Percentiles rank a stretch among this genome's conserved stretches.
Conservation (phyloP, 2,888 invertebrate genomes). For the Drosophila nigritarsus region DNA sequence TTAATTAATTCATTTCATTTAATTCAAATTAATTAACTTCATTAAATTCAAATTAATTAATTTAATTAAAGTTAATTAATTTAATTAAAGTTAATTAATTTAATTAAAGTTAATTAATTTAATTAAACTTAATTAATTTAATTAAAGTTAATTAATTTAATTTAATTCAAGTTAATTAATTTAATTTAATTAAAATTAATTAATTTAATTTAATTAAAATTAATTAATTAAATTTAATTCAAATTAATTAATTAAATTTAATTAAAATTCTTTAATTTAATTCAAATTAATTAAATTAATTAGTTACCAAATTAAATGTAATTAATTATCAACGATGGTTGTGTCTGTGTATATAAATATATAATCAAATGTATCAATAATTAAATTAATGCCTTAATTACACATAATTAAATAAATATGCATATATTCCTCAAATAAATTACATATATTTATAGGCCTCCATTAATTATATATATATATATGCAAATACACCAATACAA, state of each 20-base stretch:
- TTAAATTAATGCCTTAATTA: not conserved
- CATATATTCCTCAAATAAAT: not conserved
- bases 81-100: not conserved
- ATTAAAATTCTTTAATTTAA: too few species aligned
- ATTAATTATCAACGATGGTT: slow-evolving; percentile 1
- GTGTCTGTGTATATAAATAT: slow-evolving; percentile 4
- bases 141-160: too few species aligned
- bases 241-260: too few species aligned
- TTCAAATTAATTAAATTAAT: too few species aligned
- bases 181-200: too few species aligned
- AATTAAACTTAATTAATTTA: not conserved
- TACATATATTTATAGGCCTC: not conserved
- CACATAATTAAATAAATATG: slow-evolving; percentile 7
- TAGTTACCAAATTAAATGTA: too few species aligned
- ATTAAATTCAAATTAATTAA: too few species aligned
- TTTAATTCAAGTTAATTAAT: too few species aligned
- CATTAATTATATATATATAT: not conserved
- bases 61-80: too few species aligned
- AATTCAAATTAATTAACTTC: not conserved
- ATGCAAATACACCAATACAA: not conserved
- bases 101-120: not conserved
- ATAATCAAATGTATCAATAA: not conserved
- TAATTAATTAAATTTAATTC: not conserved
- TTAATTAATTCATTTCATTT: not conserved
- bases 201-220: not conserved